A percentile compares a stretch with the other conserved stretches of the same genome.
These are phyloP conservation scores for Pegea sp. DNA, from an alignment of 23 tunicate species.

Conservation along the genomic window DNA sequence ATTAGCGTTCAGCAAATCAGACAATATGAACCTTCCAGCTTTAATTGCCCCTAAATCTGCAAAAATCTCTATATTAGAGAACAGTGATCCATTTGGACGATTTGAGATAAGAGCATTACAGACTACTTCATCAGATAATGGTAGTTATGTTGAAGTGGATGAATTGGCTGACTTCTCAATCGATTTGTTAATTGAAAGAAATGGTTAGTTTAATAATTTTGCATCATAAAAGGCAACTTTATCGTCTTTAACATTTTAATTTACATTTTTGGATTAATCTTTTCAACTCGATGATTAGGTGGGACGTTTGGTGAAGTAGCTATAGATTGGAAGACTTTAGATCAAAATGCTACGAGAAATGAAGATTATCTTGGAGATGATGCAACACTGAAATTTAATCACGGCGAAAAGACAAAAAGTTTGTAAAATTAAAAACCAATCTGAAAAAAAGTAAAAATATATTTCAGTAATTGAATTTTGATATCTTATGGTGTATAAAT, in stretches of 20 bases:
- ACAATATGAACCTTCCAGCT: conserved; percentile 7
- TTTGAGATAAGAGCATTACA: conserved; percentile 15
- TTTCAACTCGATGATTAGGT: conserved; percentile 15
- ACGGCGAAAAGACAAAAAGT: conserved; percentile 65
- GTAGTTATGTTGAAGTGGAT: conserved; percentile 23
- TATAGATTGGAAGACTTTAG: conserved; percentile 37
- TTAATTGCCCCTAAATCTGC: conserved; percentile 5
- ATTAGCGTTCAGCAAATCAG: conserved; percentile 16
- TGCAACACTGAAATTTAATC: conserved; percentile 50
- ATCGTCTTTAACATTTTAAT: neutral
- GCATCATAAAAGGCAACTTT: neutral
- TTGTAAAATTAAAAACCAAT: too few species aligned
- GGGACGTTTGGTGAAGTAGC: conserved; percentile 60
- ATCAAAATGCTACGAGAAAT: conserved; percentile 47
- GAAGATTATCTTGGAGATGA: conserved; percentile 65
- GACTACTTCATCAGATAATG: conserved; percentile 1
- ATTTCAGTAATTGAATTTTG: too few species aligned
- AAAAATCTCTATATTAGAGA: conserved; percentile 24
- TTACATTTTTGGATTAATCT: neutral
- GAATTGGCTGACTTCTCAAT: conserved; percentile 33
- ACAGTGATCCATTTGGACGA: conserved; percentile 55
- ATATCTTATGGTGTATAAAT: too few species aligned
- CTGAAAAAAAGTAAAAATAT: too few species aligned
- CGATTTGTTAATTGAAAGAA: conserved; percentile 39
- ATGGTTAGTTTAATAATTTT: conserved; percentile 9